Conservation (phyloP, 2,888 invertebrate species). For the Lithosia quadra region DNA sequence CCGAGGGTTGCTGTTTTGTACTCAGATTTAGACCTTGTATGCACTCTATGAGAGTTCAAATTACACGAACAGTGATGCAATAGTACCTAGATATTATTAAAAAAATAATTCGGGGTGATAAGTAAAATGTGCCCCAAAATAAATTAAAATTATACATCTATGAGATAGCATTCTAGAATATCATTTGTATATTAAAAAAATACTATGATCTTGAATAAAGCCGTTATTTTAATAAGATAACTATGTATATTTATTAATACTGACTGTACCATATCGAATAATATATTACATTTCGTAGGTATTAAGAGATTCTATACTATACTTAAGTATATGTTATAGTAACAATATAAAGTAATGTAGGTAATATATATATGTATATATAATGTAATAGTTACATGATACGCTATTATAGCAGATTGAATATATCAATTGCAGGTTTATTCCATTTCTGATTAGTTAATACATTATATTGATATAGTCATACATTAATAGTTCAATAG, state of each 20-base stretch:
- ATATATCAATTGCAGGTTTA: conserved; percentile 17
- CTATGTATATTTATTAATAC: conserved; percentile 64
- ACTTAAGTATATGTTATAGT: conserved; percentile 16
- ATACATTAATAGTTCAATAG: too few relatives aligned
- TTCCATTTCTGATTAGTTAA: not conserved
- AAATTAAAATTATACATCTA: conserved; percentile 44
- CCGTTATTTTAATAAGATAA: conserved; percentile 59
- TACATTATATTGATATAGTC: not conserved
- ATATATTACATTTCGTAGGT: conserved; percentile 38
- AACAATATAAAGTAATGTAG: conserved; percentile 7
- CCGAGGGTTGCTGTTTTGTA: conserved; percentile 61
- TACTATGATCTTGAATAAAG: conserved; percentile 73
- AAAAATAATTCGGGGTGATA: conserved; percentile 40
- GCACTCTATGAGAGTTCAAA: conserved; percentile 30
- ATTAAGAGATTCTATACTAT: conserved; percentile 36
- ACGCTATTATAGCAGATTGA: conserved; percentile 5
- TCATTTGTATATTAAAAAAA: conserved; percentile 70
- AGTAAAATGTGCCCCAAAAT: conserved; percentile 52
- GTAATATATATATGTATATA: too few relatives aligned
- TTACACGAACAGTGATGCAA: conserved; percentile 23
- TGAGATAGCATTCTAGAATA: conserved; percentile 39
- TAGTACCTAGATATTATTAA: conserved; percentile 22
- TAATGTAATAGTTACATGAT: not conserved
- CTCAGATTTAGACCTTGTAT: conserved; percentile 64
- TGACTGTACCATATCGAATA: conserved; percentile 56